A percentile compares a stretch with the other conserved stretches of the same genome.
phyloP scores from a whole-genome alignment of 2,888 invertebrate species.

The Cynaeus angustus region DNA sequence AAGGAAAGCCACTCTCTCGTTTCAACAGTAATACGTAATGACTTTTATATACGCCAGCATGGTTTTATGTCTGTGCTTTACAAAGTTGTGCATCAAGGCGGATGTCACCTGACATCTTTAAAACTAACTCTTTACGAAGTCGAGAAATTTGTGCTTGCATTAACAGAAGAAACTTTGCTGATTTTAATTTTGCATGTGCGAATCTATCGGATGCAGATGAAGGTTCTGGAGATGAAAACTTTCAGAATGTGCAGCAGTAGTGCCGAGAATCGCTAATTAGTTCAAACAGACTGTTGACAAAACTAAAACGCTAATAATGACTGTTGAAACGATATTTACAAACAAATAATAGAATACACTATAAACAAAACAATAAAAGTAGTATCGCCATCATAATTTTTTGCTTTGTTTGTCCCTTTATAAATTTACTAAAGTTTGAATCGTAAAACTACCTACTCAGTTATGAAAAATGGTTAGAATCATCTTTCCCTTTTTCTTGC shows the following conservation, averaged over 20 bases:
- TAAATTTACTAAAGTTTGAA: too few relatives aligned
- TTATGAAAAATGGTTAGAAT: too few relatives aligned
- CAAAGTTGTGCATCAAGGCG: conserved; percentile 39
- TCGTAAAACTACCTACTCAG: too few relatives aligned
- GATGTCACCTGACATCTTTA: conserved; percentile 34
- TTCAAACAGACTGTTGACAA: too few relatives aligned
- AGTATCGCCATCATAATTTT: too few relatives aligned
- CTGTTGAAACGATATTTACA: too few relatives aligned
- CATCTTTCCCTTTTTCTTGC: too few relatives aligned
- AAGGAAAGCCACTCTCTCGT: conserved; percentile 33
- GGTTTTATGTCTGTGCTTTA: conserved; percentile 40
- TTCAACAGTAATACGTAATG: conserved; percentile 40
- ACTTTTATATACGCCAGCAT: conserved; percentile 43
- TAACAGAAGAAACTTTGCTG: conserved; percentile 12
- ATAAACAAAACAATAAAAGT: too few relatives aligned
- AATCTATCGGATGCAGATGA: conserved; percentile 10
- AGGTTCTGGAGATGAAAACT: neutral
- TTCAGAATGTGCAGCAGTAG: neutral
- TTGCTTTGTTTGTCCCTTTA: too few relatives aligned
- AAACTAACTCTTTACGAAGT: conserved; percentile 8
- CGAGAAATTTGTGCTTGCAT: conserved; percentile 11
- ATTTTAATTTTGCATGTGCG: conserved; percentile 5
- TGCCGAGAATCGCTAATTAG: neutral
- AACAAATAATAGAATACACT: too few relatives aligned
- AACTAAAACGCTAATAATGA: too few relatives aligned